Evolutionary conservation across 2,113 vertebrate genomes (phyloP), one percentile per base, ranked within the genome.

Genomic region (Odocoileus virginianus): DNA sequence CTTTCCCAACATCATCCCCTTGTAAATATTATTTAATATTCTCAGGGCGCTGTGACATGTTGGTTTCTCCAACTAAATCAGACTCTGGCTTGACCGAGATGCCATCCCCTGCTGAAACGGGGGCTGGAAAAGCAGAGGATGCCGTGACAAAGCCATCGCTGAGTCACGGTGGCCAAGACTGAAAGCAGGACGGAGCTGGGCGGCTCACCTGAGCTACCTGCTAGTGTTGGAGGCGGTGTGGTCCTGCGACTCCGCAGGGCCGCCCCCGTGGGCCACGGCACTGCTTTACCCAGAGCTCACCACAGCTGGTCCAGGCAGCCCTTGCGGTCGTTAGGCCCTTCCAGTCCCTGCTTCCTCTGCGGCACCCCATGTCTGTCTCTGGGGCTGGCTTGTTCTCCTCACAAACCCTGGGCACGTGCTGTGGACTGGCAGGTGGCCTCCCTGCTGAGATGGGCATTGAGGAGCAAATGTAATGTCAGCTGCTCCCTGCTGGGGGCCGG

Each of bases 1-100:
- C 57, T 93, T 92, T 58, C 86, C 94, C 43, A 45, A 60, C 17
- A 5, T 95, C 96, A 76, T 87, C 54, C 74, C 40, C 82, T 97
- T 96, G 83, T 97, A 97, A 98, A 97, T 95, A 97, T 95, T 95
- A 82, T 92, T 97, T 96, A 97, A 95, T 97, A 96, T 97, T 97
- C 97, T 64, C 89, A 87, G 93, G 87, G 83, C 54, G 50, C 86
- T 2, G 19, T 97, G 94, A 91, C 91, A 96, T 89, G 86, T 81
- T 92, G 64, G 87, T 84, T 84, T 95, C 84, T 89, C 47, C 81
- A 95, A 87, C 96, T 95, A 58, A 58, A 89, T 95, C 86, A 97
- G 94, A 95, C 64, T 76, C 89, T 64, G 93, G 91, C 89, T 94
- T 94, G 57, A 93, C 94, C 13, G 1, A 92, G 81, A 82, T 81